These are phyloP conservation scores for Falco cherrug DNA, from an alignment of 2,797 vertebrate genomes.

Conservation along the genomic window DNA sequence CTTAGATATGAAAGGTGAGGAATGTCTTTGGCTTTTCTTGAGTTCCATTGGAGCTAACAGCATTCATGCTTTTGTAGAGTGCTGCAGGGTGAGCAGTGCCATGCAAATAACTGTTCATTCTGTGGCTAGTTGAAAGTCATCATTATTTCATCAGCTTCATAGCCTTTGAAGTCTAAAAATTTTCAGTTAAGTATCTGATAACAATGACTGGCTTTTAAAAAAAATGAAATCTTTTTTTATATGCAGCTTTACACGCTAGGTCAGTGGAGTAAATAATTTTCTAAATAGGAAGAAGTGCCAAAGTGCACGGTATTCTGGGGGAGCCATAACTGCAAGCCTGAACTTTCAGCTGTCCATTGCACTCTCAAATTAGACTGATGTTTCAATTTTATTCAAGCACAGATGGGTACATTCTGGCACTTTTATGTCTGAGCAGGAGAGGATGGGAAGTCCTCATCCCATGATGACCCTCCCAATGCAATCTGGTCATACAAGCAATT, in stretches of 20 bases:
- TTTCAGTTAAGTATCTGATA: neutral
- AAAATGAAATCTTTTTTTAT: neutral
- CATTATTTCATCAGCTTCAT: neutral
- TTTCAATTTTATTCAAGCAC: neutral
- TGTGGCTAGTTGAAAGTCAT: neutral
- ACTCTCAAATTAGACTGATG: neutral
- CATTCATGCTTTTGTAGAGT: neutral
- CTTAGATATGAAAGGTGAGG: neutral
- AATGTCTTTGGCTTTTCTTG: neutral
- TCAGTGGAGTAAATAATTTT: neutral
- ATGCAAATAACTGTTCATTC: neutral
- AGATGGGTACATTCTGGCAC: neutral
- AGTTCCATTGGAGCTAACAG: neutral
- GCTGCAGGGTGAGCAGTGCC: neutral
- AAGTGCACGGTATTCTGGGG: neutral
- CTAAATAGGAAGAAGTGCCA: neutral
- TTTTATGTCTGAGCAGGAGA: neutral
- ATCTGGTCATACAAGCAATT: neutral
- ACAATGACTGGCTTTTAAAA: neutral
- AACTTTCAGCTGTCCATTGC: neutral
- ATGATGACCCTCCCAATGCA: neutral
- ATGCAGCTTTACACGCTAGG: neutral
- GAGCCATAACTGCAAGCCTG: neutral
- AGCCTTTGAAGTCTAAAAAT: neutral
- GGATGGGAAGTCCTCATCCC: neutral